Base-by-base conservation (phyloP, 1,140 invertebrate species). In the Caenorhabditis brenneri region DNA sequence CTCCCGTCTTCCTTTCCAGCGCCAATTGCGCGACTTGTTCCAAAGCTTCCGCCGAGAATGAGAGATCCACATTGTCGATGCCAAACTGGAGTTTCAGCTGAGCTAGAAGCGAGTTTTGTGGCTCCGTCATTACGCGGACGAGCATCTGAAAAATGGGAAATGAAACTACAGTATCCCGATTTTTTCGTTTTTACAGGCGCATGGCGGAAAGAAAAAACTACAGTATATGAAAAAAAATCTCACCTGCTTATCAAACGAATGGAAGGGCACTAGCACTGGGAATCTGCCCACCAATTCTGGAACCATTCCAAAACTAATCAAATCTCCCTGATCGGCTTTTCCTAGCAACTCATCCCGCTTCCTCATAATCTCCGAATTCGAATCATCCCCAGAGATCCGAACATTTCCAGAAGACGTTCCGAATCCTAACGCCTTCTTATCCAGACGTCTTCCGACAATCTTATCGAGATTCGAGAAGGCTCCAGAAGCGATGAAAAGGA, bases 281-380 rank as follows among this genome's bases (percentile, higher is more conserved):
- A 98, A 97, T 83, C 96, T 93, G 22, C 96, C 96, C 65, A 99
- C 96, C 92, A 99, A 97, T 93, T 99, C 98, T 85, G 96, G 96
- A 87, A 96, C 96, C 95, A 97, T 96, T 89, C 96, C 96, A 60
- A 90, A 90, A 46, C 98, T 96, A 87, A 99, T 98, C 84, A 99
- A 93, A 93, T 99, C 98, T 91, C 96, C 92, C 1, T 97, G 96
- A 93, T 99, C 97, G 29, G 98, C 96, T 92, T 83, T 83, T 31
- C 60, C 87, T 81, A 79, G 94, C 93, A 10, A 95, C 95, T 31
- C 96, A 95, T 90, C 97, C 92, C 87, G 96, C 93, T 6, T 96
- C 95, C 81, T 86, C 89, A 48, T 90, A 88, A 82, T 88, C 88
- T 29, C 82, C 15, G 82, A 36, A 29, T 83, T 83, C 93, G 92